Conservation (phyloP, 1,140 invertebrate genomes). For the Plutomurus gul region DNA sequence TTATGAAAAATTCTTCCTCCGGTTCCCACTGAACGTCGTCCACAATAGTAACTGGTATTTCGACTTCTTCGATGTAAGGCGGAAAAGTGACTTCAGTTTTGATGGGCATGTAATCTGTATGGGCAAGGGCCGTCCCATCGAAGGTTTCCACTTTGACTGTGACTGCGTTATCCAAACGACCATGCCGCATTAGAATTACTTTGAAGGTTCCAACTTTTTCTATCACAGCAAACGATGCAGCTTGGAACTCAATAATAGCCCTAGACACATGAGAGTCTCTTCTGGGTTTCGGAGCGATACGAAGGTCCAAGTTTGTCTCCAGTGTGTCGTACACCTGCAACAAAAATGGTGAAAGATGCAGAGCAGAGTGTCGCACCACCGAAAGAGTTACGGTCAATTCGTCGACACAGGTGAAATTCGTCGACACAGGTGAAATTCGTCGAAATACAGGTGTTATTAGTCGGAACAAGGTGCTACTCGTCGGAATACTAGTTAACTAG, state of each 20-base stretch:
- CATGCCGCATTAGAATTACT: constrained; percentile 62
- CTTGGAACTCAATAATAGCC: constrained; percentile 66
- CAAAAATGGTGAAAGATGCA: too few relatives aligned
- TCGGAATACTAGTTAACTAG: too few relatives aligned
- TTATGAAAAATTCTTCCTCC: constrained; percentile 63
- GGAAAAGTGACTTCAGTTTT: constrained; percentile 65
- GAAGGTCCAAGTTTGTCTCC: too few relatives aligned
- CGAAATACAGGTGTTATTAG: too few relatives aligned
- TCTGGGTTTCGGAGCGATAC: too few relatives aligned
- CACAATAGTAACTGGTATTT: constrained; percentile 65
- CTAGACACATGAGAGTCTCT: too few relatives aligned
- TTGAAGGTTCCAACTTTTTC: constrained; percentile 65
- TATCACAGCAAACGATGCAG: constrained; percentile 62
- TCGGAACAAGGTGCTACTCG: too few relatives aligned
- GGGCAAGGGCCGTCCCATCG: constrained; percentile 65
- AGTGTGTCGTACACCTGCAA: too few relatives aligned
- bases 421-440: too few relatives aligned
- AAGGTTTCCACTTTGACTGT: constrained; percentile 66
- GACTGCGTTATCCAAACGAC: constrained; percentile 60
- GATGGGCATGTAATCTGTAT: constrained; percentile 63
- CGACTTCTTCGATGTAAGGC: constrained; percentile 60
- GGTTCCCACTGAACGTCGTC: constrained; percentile 67
- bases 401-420: too few relatives aligned
- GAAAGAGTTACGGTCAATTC: too few relatives aligned
- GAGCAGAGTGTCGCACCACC: too few relatives aligned